These are phyloP conservation scores for Hippoglossus stenolepis DNA, from an alignment of 2,113 vertebrate genomes.

Conservation along the genomic window DNA sequence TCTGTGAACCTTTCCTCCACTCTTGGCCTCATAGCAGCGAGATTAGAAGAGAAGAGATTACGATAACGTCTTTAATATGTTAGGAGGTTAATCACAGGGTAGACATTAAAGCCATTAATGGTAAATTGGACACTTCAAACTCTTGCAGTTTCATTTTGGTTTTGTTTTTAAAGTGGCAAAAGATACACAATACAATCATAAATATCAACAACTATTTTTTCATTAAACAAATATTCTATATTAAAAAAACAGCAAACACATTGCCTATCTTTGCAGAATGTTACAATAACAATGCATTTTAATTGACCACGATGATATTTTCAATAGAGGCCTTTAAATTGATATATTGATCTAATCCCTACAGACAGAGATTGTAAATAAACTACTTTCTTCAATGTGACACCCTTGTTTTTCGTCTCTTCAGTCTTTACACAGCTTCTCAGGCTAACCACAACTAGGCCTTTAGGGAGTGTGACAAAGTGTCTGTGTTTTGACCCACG, in stretches of 20 bases:
- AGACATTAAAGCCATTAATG: background rate
- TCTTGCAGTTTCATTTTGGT: background rate
- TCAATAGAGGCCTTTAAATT: background rate
- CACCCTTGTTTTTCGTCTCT: background rate
- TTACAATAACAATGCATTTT: background rate
- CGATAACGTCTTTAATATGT: slow-evolving; percentile 10
- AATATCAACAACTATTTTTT: too few relatives aligned
- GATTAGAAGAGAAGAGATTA: slow-evolving; percentile 48
- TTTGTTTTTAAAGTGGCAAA: background rate
- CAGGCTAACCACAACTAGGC: background rate
- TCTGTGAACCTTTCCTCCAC: slow-evolving; percentile 30
- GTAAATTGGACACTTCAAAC: background rate
- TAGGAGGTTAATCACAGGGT: background rate
- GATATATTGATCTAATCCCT: background rate
- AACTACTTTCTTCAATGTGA: background rate
- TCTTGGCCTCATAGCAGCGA: slow-evolving; percentile 14
- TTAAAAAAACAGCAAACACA: background rate
- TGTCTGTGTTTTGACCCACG: slow-evolving; percentile 44
- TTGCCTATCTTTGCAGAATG: background rate
- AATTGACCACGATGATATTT: background rate
- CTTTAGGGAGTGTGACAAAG: slow-evolving; percentile 38
- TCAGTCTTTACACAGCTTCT: background rate
- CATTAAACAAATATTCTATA: too few relatives aligned
- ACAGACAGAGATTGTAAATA: background rate
- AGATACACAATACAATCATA: background rate